Evolutionary conservation across 2,797 vertebrate species (phyloP).

Genomic region (Acanthurus lineatus): DNA sequence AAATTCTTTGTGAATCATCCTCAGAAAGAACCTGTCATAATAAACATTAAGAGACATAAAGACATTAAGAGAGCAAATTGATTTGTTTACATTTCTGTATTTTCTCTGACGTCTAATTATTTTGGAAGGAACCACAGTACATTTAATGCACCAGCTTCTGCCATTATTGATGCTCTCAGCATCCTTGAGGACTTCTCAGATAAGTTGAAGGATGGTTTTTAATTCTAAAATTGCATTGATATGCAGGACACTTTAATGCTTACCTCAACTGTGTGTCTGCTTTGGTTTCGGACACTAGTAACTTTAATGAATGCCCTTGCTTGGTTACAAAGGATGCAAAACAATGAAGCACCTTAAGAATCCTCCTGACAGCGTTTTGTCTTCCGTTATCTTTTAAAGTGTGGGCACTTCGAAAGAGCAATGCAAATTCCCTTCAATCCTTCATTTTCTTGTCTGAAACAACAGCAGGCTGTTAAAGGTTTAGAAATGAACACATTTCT

Average conservation of each 20-base stretch:
- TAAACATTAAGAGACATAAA: slow-evolving; percentile 15
- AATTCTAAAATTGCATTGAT: neutral
- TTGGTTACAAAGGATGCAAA: neutral
- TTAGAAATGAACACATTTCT: slow-evolving; percentile 2
- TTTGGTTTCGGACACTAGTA: neutral
- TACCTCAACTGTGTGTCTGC: neutral
- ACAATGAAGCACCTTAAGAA: neutral
- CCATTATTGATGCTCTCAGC: slow-evolving; percentile 2
- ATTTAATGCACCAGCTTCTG: slow-evolving; percentile 15
- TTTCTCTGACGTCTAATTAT: slow-evolving; percentile 27
- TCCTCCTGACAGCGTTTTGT: neutral
- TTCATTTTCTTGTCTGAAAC: slow-evolving; percentile 10
- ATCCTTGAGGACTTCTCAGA: neutral
- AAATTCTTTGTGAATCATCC: slow-evolving; percentile 21
- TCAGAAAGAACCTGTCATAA: slow-evolving; percentile 6
- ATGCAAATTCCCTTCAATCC: neutral
- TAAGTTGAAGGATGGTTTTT: slow-evolving; percentile 5
- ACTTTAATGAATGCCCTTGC: neutral
- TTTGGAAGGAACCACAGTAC: neutral
- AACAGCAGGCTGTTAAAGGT: neutral
- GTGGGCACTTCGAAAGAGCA: slow-evolving; percentile 12
- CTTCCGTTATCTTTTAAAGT: slow-evolving; percentile 3
- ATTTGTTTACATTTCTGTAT: slow-evolving; percentile 33
- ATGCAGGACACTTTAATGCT: slow-evolving; percentile 13
- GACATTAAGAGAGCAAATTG: slow-evolving; percentile 1